Evolutionary conservation across 1,140 invertebrate species (phyloP).

Genomic region (Drosophila erecta): DNA sequence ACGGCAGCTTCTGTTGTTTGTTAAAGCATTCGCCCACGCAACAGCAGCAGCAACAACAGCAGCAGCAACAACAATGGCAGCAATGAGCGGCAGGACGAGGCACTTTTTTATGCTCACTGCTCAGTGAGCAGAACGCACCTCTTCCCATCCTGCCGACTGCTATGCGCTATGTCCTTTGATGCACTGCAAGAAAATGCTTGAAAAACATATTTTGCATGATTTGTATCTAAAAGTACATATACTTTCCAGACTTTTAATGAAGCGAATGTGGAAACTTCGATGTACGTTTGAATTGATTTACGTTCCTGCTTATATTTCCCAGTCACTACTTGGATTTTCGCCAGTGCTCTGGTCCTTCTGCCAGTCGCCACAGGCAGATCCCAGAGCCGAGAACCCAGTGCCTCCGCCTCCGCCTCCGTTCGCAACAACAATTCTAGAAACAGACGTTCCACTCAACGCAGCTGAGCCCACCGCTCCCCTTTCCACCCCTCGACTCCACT

Average conservation of each 20-base stretch:
- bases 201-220: neutral
- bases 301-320: no score
- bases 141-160: neutral
- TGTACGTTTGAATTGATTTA: no score
- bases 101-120: constrained; percentile 63
- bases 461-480: constrained; percentile 52
- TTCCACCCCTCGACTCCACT: neutral
- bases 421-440: constrained; percentile 75
- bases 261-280: no score
- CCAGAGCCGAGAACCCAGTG: constrained; percentile 2
- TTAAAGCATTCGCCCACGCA: constrained; percentile 78
- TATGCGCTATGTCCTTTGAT: constrained; percentile 1
- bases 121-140: constrained; percentile 28
- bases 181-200: constrained; percentile 1
- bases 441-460: constrained; percentile 79
- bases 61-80: constrained; percentile 6
- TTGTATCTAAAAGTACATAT: neutral
- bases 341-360: constrained; percentile 23
- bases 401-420: constrained; percentile 22
- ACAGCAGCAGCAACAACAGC: constrained; percentile 37
- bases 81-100: constrained; percentile 51
- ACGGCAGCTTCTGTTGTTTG: constrained; percentile 81
- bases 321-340: neutral
- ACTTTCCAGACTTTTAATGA: no score
- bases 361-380: constrained; percentile 25